phyloP scores from a whole-genome alignment of 2,113 vertebrate species.

The Willisornis vidua region DNA sequence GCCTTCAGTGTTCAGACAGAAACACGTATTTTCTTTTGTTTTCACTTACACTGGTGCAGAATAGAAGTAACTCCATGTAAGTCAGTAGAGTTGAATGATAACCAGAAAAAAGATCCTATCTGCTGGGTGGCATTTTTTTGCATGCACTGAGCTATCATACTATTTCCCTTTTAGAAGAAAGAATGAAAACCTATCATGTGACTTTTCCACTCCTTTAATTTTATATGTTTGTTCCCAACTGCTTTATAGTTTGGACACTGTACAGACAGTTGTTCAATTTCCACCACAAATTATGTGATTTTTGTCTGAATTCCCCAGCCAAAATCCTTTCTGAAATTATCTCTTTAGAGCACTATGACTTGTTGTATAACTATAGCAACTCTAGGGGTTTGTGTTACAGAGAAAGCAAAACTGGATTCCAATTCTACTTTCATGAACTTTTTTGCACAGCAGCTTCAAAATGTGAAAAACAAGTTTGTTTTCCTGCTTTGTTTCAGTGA shows the following conservation, averaged over 20 bases:
- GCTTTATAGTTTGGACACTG: not conserved
- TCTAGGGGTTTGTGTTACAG: not conserved
- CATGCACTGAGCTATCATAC: not conserved
- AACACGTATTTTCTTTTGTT: not conserved
- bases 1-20: not conserved
- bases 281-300: not conserved
- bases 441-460: not conserved
- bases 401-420: not conserved
- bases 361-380: not conserved
- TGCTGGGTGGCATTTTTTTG: not conserved
- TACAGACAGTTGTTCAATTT: not conserved
- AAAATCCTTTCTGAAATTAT: not conserved
- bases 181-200: not conserved
- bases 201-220: not conserved
- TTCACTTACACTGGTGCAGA: not conserved
- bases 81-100: not conserved
- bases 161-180: not conserved
- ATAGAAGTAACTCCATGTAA: not conserved
- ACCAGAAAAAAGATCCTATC: not conserved
- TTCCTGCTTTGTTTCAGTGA: not conserved
- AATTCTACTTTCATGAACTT: not conserved
- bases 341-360: not conserved
- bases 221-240: not conserved
- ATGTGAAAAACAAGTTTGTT: not conserved
- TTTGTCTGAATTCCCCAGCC: not conserved